Conservation (phyloP, 1,140 invertebrate species). For the Bombus turneri region DNA sequence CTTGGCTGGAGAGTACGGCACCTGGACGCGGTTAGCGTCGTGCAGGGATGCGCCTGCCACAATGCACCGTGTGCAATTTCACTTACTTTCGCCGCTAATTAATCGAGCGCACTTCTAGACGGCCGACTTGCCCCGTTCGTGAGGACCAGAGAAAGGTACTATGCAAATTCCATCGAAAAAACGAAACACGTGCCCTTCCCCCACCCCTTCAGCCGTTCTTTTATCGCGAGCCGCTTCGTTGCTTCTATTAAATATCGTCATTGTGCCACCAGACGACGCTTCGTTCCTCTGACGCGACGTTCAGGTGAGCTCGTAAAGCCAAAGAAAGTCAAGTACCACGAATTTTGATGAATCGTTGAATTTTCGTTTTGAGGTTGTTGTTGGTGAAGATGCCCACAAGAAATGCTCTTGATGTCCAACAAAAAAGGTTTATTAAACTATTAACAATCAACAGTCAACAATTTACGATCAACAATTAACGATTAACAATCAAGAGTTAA, state of each 20-base stretch:
- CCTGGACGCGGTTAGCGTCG: not conserved
- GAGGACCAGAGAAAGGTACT: constrained; percentile 40
- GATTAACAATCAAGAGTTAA: too few species aligned
- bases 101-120: constrained; percentile 51
- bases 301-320: not conserved
- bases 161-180: constrained; percentile 53
- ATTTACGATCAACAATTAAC: too few species aligned
- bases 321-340: not conserved
- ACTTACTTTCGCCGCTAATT: constrained; percentile 76
- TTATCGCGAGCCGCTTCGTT: constrained; percentile 8
- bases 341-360: not conserved
- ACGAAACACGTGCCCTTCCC: constrained; percentile 45
- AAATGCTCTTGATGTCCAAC: too few species aligned
- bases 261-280: constrained; percentile 22
- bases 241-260: constrained; percentile 62
- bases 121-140: constrained; percentile 31
- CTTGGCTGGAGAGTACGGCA: not conserved
- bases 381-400: too few species aligned
- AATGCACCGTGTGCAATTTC: constrained; percentile 66
- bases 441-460: too few species aligned
- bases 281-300: not conserved
- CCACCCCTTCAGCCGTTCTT: not conserved
- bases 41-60: constrained; percentile 33
- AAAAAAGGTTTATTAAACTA: too few species aligned
- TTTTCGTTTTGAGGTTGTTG: not conserved